Base-by-base conservation (phyloP, 2,888 invertebrate species). In the Carabus problematicus region DNA sequence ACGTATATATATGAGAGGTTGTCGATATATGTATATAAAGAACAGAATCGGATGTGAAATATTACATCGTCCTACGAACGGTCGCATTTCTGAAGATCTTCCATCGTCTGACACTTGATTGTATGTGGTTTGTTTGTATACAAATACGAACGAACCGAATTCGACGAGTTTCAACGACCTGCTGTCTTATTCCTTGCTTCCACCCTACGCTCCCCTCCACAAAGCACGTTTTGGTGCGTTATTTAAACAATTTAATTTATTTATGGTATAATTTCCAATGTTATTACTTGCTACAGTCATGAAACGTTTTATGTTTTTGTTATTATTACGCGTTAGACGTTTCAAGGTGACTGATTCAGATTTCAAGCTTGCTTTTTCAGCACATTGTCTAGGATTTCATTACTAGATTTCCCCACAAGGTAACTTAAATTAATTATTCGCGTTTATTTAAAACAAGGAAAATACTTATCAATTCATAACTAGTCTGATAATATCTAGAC, bases 171-270 rank as follows among this genome's bases (percentile, higher is more conserved):
- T 54, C 54, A 63, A 63, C 63, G 54, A 63, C 39, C 29, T 62
- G 45, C 61, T 62, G 39, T 49, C 40, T 29, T 62, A 6, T 19
- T n/a, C 16, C 19, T 16, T 52, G 40, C 39, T 47, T n/a, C 19
- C 40, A 0, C 54, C 18, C 54, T 18, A n/a, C n/a, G n/a, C 43
- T 16, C 47, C 47, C 12, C 14, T 3, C 12, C 11, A 2, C 16
- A 40, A 29, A 6, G 52, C 41, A 41, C 29, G 8, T 54, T 54
- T 29, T 29, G 2, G 3, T 29, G 29, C 29, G 29, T 63, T 63
- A 63, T 63, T 63, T 63, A 63, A 63, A 63, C 63, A 63, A 54
- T 52, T 63, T 63, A 39, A 63, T 63, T 63, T 62, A 62, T 62
- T 62, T 62, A 62, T 47, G 39, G 29, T 29, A 29, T 6, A 29